Evolutionary conservation across 23 tunicate species (phyloP).

Genomic region (Phallusia fumigata): DNA sequence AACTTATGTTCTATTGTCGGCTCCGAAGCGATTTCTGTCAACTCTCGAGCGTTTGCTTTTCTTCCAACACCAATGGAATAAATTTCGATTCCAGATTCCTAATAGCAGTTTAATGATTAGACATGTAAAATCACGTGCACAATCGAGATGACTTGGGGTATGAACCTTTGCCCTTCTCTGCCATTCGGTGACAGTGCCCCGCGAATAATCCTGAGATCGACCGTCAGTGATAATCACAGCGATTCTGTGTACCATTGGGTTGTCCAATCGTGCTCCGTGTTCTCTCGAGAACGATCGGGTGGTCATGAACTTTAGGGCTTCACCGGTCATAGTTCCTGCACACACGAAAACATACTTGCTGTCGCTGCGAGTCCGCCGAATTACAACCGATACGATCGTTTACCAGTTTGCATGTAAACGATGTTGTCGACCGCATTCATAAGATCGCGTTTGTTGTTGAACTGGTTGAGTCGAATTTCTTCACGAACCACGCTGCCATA

Average conservation of each 20-base stretch:
- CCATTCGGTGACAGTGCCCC: constrained; percentile 65
- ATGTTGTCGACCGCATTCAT: constrained; percentile 56
- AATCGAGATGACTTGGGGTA: neutral
- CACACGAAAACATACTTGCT: neutral
- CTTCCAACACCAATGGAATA: constrained; percentile 79
- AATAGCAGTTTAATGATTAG: neutral
- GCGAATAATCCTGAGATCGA: constrained; percentile 68
- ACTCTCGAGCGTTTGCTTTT: constrained; percentile 36
- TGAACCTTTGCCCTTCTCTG: constrained; percentile 66
- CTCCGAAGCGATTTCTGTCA: constrained; percentile 69
- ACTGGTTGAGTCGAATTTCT: constrained; percentile 59
- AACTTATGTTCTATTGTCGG: constrained; percentile 63
- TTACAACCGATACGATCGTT: neutral
- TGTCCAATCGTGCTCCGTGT: constrained; percentile 53
- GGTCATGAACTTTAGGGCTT: constrained; percentile 63
- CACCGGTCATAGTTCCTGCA: constrained; percentile 90
- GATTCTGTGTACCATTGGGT: constrained; percentile 41
- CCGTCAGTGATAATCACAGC: constrained; percentile 93
- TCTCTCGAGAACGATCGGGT: constrained; percentile 27
- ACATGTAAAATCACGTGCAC: neutral
- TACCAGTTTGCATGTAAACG: constrained; percentile 72
- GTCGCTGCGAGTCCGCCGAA: neutral
- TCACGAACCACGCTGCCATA: constrained; percentile 61
- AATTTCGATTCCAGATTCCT: constrained; percentile 53
- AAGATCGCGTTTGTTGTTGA: constrained; percentile 35